These are phyloP conservation scores for Thera britannica DNA, from an alignment of 2,888 invertebrate species.

Conservation along the genomic window DNA sequence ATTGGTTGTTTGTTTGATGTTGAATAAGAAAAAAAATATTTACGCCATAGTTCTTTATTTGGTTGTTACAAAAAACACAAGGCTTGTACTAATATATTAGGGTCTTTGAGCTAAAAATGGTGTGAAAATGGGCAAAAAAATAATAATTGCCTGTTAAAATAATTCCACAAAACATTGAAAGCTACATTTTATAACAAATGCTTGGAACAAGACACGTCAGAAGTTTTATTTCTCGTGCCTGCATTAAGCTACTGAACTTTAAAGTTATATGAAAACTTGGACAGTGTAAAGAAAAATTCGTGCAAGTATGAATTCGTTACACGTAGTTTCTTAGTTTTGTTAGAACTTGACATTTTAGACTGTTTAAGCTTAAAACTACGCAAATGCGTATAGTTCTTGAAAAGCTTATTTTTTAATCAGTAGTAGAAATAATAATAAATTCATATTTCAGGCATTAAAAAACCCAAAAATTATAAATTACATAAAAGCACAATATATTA, in stretches of 20 bases:
- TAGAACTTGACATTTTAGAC: constrained; percentile 1
- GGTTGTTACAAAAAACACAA: too few species aligned
- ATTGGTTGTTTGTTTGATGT: too few species aligned
- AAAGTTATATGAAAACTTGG: constrained; percentile 14
- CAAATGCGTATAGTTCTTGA: not conserved
- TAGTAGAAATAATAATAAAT: too few species aligned
- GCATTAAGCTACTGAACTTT: constrained; percentile 8
- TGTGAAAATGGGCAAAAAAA: not conserved
- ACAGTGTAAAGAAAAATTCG: constrained; percentile 6
- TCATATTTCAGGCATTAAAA: too few species aligned
- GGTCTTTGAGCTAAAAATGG: too few species aligned
- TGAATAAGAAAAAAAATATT: too few species aligned
- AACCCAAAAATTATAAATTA: too few species aligned
- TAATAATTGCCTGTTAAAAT: too few species aligned
- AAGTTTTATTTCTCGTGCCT: not conserved
- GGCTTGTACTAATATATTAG: too few species aligned
- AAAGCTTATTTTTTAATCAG: too few species aligned
- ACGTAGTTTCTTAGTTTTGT: constrained; percentile 13
- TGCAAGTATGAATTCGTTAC: constrained; percentile 10
- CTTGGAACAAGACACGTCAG: constrained; percentile 5
- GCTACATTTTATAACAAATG: not conserved
- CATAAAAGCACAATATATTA: too few species aligned
- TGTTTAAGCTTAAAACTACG: constrained; percentile 2
- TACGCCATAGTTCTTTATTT: too few species aligned
- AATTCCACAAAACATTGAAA: not conserved